Percentiles rank a stretch among this genome's conserved stretches.
These are phyloP conservation scores for Agonum fuliginosum DNA, from an alignment of 2,888 invertebrate genomes.

Conservation along the genomic window DNA sequence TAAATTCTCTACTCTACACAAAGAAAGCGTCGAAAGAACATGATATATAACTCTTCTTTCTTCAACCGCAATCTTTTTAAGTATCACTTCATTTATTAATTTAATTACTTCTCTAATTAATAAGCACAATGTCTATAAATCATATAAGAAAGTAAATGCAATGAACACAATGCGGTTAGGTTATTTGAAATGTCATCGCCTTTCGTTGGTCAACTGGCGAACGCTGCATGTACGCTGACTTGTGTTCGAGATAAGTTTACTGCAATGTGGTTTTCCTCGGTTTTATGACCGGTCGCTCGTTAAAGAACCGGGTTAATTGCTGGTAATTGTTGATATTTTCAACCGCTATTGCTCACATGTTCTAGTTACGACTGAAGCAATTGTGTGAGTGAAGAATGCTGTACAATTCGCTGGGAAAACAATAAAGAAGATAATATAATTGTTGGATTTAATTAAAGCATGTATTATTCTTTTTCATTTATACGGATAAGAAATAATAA, in stretches of 20 bases:
- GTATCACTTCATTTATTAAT: slow-evolving; percentile 3
- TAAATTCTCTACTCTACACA: too few relatives aligned
- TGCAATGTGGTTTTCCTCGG: slow-evolving; percentile 15
- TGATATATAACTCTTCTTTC: not conserved
- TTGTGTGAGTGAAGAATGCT: too few relatives aligned
- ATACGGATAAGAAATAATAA: too few relatives aligned
- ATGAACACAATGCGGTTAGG: not conserved
- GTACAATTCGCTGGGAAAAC: too few relatives aligned
- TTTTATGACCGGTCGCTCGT: slow-evolving; percentile 10
- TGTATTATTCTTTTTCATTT: too few relatives aligned
- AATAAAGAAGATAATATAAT: too few relatives aligned
- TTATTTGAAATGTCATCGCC: slow-evolving; percentile 11
- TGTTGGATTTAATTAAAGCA: too few relatives aligned
- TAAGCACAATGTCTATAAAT: not conserved
- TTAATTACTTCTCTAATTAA: not conserved
- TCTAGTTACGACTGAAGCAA: not conserved
- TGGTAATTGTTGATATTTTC: slow-evolving; percentile 12
- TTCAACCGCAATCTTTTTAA: not conserved
- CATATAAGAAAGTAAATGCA: not conserved
- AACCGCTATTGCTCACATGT: slow-evolving; percentile 1
- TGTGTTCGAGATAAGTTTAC: not conserved
- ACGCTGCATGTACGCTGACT: too few relatives aligned
- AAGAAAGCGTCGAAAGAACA: not conserved
- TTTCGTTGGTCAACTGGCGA: slow-evolving; percentile 2
- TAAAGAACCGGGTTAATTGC: slow-evolving; percentile 16